Base-by-base conservation (phyloP, 2,113 vertebrate species). In the Hipposideros armiger region DNA sequence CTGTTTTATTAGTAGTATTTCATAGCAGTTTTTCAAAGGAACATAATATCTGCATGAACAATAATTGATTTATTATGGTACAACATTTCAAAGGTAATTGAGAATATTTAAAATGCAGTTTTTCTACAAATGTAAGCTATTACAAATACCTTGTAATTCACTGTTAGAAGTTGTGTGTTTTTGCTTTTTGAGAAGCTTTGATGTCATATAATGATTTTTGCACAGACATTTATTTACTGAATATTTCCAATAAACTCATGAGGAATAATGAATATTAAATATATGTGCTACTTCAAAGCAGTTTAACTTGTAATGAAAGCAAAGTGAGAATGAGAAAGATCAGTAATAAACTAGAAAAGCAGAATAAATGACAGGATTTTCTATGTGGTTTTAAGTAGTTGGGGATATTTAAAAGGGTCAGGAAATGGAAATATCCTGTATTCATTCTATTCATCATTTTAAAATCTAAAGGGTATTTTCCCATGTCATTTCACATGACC, bases 21-120 rank as follows among this genome's bases (percentile, higher is more conserved):
- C 22, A 90, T 67, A 96, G 5, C 13, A 88, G 24, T 87, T 88
- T 94, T 95, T 89, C 32, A 92, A 94, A 86, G 54, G 47, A 94
- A 78, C 24, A 47, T 80, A 92, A 5, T 88, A 50, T 42, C 6
- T 91, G 13, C 8, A 32, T 90, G 28, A 85, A 42, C 5, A 64
- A 0, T 95, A 90, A 73, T 50, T 13, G n/a, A 73, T 90, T 93
- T 80, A 73, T 67, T 86, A 26, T 90, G 13, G 13, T 86, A 20
- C 50, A 81, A 92, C 22, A 73, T 90, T 87, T 85, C 36, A 93
- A 86, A 91, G 74, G 15, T 92, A 69, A 2, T 84, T 69, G 40
- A 82, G n/a, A 70, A 16, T 93, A 54, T 91, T 96, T 90, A 87
- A 93, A 87, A 82, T 80, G 5, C 17, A 94, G 1, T 93, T 91